Evolutionary conservation across 2,888 invertebrate genomes (phyloP).

Genomic region (Caenorhabditis japonica): DNA sequence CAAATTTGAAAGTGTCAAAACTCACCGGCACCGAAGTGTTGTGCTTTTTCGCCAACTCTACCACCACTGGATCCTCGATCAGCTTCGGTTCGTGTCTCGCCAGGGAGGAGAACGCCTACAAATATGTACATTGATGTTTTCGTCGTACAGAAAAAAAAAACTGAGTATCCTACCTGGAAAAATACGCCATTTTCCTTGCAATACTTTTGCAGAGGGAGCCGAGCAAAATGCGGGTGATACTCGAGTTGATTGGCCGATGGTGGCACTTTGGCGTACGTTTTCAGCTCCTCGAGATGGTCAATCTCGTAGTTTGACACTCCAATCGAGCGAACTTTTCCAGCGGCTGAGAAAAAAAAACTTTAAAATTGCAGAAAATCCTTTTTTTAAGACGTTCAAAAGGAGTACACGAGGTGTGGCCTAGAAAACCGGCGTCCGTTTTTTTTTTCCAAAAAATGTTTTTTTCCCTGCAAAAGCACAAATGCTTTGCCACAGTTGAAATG

Average conservation of each 20-base stretch:
- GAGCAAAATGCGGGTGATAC: constrained; percentile 79
- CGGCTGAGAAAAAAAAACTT: constrained; percentile 41
- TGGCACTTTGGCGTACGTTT: constrained; percentile 53
- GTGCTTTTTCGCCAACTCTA: constrained; percentile 81
- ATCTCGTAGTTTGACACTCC: constrained; percentile 88
- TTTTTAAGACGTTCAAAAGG: too few species aligned
- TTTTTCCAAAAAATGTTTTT: too few species aligned
- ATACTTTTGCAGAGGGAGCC: constrained; percentile 76
- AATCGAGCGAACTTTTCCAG: constrained; percentile 82
- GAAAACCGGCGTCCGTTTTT: too few species aligned
- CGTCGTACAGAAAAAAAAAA: background rate
- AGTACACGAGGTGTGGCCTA: too few species aligned
- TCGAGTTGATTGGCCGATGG: constrained; percentile 77
- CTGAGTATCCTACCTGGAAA: constrained; percentile 71
- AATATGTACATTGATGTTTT: background rate
- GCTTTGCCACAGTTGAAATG: too few species aligned
- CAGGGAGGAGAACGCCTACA: constrained; percentile 79
- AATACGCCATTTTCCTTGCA: constrained; percentile 78
- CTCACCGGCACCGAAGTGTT: constrained; percentile 71
- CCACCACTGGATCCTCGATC: constrained; percentile 82
- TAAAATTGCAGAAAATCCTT: constrained; percentile 1
- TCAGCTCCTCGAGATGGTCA: constrained; percentile 83
- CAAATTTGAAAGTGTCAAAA: background rate
- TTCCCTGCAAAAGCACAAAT: too few species aligned
- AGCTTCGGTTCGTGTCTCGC: constrained; percentile 78